Conservation (phyloP, 2,888 invertebrate genomes). For the Crocallis elinguaria region DNA sequence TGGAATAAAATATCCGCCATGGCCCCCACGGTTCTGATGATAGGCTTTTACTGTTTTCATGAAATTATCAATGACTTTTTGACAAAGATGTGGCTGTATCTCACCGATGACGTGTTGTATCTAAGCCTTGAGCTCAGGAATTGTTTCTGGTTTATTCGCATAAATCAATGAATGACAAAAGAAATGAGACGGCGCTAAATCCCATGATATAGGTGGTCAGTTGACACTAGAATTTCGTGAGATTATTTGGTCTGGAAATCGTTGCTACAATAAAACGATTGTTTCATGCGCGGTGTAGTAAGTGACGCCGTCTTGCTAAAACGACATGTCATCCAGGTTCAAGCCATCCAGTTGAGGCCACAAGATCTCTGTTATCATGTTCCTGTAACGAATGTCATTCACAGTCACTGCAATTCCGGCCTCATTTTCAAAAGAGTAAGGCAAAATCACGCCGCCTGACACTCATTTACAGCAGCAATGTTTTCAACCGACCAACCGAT, state of each 20-base stretch:
- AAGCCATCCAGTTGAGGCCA: slow-evolving; percentile 33
- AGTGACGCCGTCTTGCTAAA: slow-evolving; percentile 27
- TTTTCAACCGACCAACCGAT: no score
- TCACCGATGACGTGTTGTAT: slow-evolving; percentile 29
- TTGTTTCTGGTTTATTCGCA: slow-evolving; percentile 29
- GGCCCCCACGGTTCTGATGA: neutral
- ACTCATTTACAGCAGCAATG: no score
- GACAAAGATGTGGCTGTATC: slow-evolving; percentile 27
- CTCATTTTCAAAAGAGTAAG: neutral
- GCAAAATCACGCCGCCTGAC: no score
- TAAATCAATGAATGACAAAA: slow-evolving; percentile 7
- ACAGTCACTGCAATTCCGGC: neutral
- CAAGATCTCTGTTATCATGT: slow-evolving; percentile 15
- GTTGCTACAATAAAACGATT: no score
- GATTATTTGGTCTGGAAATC: neutral
- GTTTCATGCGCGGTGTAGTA: neutral
- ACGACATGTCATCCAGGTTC: slow-evolving; percentile 33
- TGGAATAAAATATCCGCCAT: neutral
- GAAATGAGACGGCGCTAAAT: slow-evolving; percentile 21
- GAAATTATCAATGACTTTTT: neutral
- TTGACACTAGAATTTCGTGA: slow-evolving; percentile 26
- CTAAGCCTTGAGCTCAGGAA: slow-evolving; percentile 25
- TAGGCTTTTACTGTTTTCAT: neutral
- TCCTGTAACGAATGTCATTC: slow-evolving; percentile 2
- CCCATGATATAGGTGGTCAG: slow-evolving; percentile 33